Base-by-base conservation (phyloP, 2,113 vertebrate genomes). In the Pithys albifrons region DNA sequence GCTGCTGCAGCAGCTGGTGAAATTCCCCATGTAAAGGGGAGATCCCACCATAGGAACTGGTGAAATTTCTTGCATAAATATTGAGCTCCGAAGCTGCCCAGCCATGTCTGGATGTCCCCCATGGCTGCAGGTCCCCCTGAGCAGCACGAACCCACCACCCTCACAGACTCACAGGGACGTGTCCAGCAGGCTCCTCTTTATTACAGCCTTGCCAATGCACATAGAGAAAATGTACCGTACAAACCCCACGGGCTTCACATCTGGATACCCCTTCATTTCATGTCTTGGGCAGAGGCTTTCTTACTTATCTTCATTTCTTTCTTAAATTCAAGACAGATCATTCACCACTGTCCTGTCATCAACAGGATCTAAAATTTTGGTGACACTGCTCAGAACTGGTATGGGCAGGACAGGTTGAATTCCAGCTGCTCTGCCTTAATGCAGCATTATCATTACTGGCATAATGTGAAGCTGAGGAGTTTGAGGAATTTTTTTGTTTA, bases 51-150 rank as follows among this genome's bases (percentile, higher is more conserved):
- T 1, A 33, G 52, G 58, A 46, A 27, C 17, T 9, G 72, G 28
- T 27, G 70, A 69, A 8, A 43, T 73, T 62, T 66, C 73, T 76
- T 49, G 14, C 8, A 5, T 67, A 51, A 84, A 87, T 87, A 85
- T n/a, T 12, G 27, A 13, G 54, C 62, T 74, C 35, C 27, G 61
- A 66, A 71, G 48, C 62, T 31, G 57, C 41, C 24, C 2, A 1
- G 54, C 20, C n/a, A 13, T 25, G 29, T 1, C 0, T 0, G 27
- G 82, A 14, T 0, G 0, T 2, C 1, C 1, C 19, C 46, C 41
- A 4, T 7, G 1, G 14, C 66, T 24, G 33, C 45, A 22, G 74
- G 31, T 16, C 54, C 9, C 35, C 31, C 52, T 0, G 0, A 3
- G 20, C 0, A 5, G 28, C 19, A 4, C 31, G n/a, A 65, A n/a